Conservation (phyloP, 2,888 invertebrate genomes). For the Tetheella fluctuosa region DNA sequence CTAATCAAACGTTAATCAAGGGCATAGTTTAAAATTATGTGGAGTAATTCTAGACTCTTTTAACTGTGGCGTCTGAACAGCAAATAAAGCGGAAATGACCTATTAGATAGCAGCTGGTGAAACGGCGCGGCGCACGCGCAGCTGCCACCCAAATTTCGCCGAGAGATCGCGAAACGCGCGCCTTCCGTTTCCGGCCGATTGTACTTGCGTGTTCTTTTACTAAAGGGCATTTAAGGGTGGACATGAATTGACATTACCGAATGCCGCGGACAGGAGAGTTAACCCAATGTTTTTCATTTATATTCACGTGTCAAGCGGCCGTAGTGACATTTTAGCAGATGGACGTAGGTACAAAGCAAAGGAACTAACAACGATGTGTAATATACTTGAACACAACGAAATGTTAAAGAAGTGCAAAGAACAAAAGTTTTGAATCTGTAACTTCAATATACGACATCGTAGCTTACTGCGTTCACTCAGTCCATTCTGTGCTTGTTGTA, state of each 20-base stretch:
- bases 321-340: constrained; percentile 31
- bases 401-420: too few relatives aligned
- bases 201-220: constrained; percentile 59
- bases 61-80: constrained; percentile 39
- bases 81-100: constrained; percentile 74
- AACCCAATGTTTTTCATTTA: constrained; percentile 39
- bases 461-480: neutral
- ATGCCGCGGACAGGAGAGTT: constrained; percentile 46
- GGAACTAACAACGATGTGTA: neutral
- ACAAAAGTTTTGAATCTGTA: too few relatives aligned
- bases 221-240: constrained; percentile 60
- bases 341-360: constrained; percentile 14
- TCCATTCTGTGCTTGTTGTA: constrained; percentile 13
- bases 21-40: too few relatives aligned
- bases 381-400: too few relatives aligned
- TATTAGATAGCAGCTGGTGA: constrained; percentile 75
- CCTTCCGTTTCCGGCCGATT: constrained; percentile 83
- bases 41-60: constrained; percentile 14
- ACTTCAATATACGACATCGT: too few relatives aligned
- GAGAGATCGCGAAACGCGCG: constrained; percentile 82
- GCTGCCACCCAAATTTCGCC: constrained; percentile 79
- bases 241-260: constrained; percentile 63
- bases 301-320: constrained; percentile 28
- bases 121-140: constrained; percentile 59
- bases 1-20: too few relatives aligned